Conservation (phyloP, 2,113 vertebrate genomes). For the Heteronetta atricapilla region DNA sequence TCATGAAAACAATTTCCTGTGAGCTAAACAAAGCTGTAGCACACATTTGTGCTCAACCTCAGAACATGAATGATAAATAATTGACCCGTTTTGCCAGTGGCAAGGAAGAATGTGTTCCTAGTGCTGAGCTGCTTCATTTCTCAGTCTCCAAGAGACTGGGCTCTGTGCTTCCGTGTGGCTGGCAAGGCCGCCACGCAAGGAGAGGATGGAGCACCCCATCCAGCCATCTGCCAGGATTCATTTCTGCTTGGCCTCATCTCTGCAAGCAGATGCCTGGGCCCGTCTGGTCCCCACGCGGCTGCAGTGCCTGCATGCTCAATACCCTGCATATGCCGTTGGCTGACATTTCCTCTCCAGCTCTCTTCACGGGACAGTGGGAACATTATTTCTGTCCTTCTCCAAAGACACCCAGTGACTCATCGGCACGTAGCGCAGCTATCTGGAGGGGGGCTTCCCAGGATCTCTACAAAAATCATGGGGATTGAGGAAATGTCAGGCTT, state of each 20-base stretch:
- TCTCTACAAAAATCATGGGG: background rate
- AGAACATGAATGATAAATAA: background rate
- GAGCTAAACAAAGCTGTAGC: background rate
- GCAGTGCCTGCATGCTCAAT: background rate
- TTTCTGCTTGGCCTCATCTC: background rate
- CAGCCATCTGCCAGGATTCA: constrained; percentile 19
- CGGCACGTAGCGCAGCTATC: background rate
- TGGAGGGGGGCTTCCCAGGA: background rate
- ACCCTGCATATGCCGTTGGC: background rate
- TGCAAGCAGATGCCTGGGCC: background rate
- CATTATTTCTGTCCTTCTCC: constrained; percentile 6
- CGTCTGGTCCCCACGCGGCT: background rate
- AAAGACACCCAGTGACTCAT: background rate
- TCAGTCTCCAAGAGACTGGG: background rate
- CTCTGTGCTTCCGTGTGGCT: background rate
- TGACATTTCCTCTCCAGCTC: constrained; percentile 42
- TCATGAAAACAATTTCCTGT: background rate
- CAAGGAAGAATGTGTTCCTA: background rate
- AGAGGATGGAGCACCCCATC: background rate
- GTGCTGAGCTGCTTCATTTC: background rate
- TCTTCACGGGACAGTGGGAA: background rate
- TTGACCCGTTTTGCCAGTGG: background rate
- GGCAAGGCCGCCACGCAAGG: background rate
- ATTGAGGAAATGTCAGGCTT: constrained; percentile 1
- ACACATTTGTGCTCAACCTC: background rate